Percentiles rank a stretch among this genome's conserved stretches.
Conservation (phyloP, 2,113 vertebrate genomes). For the Xenus cinereus region DNA sequence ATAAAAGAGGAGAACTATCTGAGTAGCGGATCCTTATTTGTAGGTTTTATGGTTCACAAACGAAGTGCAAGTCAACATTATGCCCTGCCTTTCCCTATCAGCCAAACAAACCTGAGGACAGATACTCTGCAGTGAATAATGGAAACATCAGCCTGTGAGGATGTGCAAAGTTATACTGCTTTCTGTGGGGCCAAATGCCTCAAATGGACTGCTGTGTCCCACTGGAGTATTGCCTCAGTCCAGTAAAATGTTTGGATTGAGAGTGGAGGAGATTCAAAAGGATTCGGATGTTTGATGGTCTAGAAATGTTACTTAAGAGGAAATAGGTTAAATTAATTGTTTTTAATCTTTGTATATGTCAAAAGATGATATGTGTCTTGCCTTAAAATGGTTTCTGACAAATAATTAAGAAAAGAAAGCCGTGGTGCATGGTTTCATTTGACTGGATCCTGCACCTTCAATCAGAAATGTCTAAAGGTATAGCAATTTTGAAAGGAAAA, state of each 20-base stretch:
- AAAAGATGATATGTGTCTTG: not conserved
- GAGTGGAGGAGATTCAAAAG: not conserved
- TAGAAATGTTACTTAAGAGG: not conserved
- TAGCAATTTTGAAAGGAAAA: not conserved
- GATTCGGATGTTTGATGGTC: not conserved
- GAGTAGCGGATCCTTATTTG: not conserved
- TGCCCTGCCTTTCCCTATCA: not conserved
- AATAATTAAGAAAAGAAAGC: not conserved
- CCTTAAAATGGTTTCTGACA: not conserved
- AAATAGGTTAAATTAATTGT: not conserved
- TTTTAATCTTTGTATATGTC: not conserved
- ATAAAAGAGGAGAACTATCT: not conserved
- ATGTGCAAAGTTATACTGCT: not conserved
- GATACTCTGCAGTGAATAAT: not conserved
- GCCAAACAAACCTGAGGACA: not conserved
- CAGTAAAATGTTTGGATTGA: not conserved
- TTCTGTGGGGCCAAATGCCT: not conserved
- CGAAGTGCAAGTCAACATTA: not conserved
- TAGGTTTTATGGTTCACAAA: not conserved
- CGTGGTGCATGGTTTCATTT: not conserved
- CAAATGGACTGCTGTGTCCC: not conserved
- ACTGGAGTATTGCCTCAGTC: not conserved
- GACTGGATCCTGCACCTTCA: not conserved
- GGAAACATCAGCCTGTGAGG: not conserved
- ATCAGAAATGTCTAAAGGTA: not conserved